These are phyloP conservation scores for Epizoanthus fatuus DNA, from an alignment of 92 coral and sea anemone species.

Conservation along the genomic window DNA sequence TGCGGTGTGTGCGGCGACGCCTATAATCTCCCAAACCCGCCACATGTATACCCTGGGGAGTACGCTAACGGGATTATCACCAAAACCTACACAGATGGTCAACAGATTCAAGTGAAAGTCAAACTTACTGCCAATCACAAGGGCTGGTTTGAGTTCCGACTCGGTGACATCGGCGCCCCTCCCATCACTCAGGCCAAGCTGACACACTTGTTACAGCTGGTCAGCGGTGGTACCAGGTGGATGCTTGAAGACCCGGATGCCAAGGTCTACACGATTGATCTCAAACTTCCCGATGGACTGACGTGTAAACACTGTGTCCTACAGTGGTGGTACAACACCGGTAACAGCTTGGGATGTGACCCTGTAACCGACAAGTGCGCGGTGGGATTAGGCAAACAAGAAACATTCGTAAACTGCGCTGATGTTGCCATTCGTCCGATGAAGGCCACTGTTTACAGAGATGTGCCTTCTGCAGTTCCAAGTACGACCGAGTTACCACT, in stretches of 20 bases:
- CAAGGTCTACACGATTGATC: conserved; percentile 10
- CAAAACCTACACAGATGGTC: conserved; percentile 63
- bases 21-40: conserved; percentile 45
- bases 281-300: conserved; percentile 34
- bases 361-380: background rate
- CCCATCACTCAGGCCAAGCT: conserved; percentile 49
- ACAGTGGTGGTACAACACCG: conserved; percentile 55
- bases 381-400: background rate
- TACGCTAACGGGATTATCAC: conserved; percentile 64
- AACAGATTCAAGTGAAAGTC: conserved; percentile 67
- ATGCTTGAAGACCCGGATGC: background rate
- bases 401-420: conserved; percentile 45
- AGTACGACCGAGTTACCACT: too few relatives aligned
- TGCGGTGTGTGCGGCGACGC: conserved; percentile 91
- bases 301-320: conserved; percentile 53
- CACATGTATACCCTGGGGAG: conserved; percentile 65
- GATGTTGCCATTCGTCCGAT: conserved; percentile 18
- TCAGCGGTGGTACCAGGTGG: conserved; percentile 35
- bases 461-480: too few relatives aligned
- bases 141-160: conserved; percentile 52
- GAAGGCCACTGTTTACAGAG: too few relatives aligned
- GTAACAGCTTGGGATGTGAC: conserved; percentile 20
- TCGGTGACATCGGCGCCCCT: conserved; percentile 28
- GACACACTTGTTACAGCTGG: conserved; percentile 27
- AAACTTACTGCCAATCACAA: conserved; percentile 45